Evolutionary conservation across 2,888 invertebrate species (phyloP).

Genomic region (Sialis fuliginosa): DNA sequence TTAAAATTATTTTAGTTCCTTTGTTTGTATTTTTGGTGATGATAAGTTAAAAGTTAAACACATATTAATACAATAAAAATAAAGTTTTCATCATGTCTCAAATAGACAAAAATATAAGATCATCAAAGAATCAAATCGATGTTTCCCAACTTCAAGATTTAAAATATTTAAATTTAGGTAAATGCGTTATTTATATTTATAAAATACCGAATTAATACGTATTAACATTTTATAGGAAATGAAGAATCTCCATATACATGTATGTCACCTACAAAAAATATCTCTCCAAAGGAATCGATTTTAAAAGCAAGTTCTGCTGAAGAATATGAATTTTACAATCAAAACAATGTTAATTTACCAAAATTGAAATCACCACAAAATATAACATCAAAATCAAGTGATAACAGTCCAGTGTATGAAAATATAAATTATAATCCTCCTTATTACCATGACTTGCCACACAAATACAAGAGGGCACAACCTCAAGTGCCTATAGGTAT

Average conservation of each 20-base stretch:
- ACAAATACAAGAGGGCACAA: conserved; percentile 27
- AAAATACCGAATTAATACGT: no score
- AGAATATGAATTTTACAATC: conserved; percentile 43
- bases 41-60: no score
- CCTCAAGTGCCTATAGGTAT: conserved; percentile 35
- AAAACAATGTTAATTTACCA: conserved; percentile 58
- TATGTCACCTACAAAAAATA: neutral
- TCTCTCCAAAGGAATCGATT: neutral
- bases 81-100: no score
- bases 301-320: conserved; percentile 10
- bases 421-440: conserved; percentile 50
- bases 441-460: conserved; percentile 37
- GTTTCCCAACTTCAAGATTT: no score
- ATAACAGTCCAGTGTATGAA: conserved; percentile 51
- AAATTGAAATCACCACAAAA: conserved; percentile 63
- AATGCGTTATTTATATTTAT: no score
- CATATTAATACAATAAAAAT: no score
- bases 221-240: neutral
- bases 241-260: neutral
- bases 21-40: no score
- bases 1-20: no score
- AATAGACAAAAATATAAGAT: no score
- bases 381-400: conserved; percentile 38
- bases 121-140: no score
- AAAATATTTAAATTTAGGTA: no score